These are phyloP conservation scores for Thaumetopoea pityocampa DNA, from an alignment of 1,140 invertebrate species.

Conservation along the genomic window DNA sequence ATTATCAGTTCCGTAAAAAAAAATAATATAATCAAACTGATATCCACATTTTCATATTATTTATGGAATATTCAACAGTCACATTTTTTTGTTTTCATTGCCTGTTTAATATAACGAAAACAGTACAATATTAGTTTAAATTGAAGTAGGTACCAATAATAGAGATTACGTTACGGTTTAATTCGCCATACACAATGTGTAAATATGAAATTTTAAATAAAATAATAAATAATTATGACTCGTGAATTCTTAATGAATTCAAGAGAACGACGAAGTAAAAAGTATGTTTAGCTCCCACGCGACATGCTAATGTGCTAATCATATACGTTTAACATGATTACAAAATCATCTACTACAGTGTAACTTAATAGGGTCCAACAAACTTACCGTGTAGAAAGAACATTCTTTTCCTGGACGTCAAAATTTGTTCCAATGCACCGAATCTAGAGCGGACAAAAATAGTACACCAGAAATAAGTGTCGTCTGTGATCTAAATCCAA, in stretches of 20 bases:
- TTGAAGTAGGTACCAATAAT: too few species aligned
- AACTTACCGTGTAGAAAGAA: constrained; percentile 57
- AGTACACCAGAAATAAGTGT: constrained; percentile 66
- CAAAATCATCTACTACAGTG: constrained; percentile 11
- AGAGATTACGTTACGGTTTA: too few species aligned
- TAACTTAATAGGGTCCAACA: constrained; percentile 18
- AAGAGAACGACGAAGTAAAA: constrained; percentile 21
- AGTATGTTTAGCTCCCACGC: constrained; percentile 34
- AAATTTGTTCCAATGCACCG: constrained; percentile 61
- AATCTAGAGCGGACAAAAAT: constrained; percentile 72
- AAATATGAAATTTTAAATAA: too few species aligned
- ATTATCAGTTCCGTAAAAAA: too few species aligned
- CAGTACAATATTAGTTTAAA: too few species aligned
- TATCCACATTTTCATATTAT: too few species aligned
- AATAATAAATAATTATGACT: too few species aligned
- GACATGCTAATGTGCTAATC: constrained; percentile 13
- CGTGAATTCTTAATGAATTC: constrained; percentile 8
- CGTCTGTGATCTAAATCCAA: constrained; percentile 13
- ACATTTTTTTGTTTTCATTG: too few species aligned
- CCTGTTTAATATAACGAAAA: too few species aligned
- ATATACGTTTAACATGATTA: constrained; percentile 15
- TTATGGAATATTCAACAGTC: too few species aligned
- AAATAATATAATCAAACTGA: too few species aligned
- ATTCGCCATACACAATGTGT: too few species aligned
- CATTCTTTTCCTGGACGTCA: constrained; percentile 61